Conservation (phyloP, 1,140 invertebrate species). For the Vollenhovia emeryi region DNA sequence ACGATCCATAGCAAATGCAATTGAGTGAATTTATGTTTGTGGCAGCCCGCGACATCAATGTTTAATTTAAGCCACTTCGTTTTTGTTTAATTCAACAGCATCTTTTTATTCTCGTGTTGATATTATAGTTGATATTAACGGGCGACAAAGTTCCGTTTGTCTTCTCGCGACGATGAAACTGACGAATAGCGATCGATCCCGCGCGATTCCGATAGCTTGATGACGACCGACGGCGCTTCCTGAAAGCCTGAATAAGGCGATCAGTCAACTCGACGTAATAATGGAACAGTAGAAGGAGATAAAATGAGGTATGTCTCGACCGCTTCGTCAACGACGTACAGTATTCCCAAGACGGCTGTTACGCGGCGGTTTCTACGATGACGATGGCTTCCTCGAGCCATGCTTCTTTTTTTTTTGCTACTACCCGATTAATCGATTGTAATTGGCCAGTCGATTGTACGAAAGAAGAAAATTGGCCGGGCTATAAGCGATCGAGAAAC, state of each 20-base stretch:
- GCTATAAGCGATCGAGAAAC: neutral
- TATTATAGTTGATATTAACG: neutral
- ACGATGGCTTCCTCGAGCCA: constrained; percentile 19
- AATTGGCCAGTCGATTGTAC: constrained; percentile 49
- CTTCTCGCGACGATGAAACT: neutral
- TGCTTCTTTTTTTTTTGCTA: constrained; percentile 45
- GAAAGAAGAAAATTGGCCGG: constrained; percentile 56
- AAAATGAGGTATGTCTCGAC: constrained; percentile 21
- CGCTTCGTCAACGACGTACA: neutral
- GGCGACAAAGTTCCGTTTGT: neutral
- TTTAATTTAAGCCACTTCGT: too few species aligned
- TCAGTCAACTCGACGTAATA: constrained; percentile 14
- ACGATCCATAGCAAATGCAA: too few species aligned
- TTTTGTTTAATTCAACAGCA: too few species aligned
- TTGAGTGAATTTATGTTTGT: too few species aligned
- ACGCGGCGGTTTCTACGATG: neutral
- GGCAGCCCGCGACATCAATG: too few species aligned
- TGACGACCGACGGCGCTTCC: constrained; percentile 28
- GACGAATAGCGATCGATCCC: neutral
- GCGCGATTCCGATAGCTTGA: neutral
- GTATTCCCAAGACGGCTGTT: constrained; percentile 62
- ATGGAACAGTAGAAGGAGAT: constrained; percentile 1
- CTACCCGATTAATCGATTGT: constrained; percentile 63
- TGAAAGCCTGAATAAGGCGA: constrained; percentile 69
- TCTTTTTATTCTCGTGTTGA: too few species aligned